Evolutionary conservation across 2,888 invertebrate species (phyloP).

Genomic region (Helobdella robusta): DNA sequence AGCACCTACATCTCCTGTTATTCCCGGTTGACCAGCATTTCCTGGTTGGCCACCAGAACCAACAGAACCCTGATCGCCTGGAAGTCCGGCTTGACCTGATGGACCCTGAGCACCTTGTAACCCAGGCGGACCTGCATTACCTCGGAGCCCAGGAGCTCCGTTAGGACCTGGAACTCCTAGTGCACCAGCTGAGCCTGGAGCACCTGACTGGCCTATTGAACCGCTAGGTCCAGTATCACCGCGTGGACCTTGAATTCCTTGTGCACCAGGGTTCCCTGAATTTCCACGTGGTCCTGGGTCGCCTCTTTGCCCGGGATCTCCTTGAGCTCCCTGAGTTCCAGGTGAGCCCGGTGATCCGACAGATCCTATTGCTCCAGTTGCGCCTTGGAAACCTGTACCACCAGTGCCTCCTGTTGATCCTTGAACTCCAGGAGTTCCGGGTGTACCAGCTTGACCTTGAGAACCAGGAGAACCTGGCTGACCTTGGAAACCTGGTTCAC

Average conservation of each 20-base stretch:
- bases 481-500: constrained; percentile 29
- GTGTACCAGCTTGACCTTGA: constrained; percentile 38
- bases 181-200: constrained; percentile 5
- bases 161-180: neutral
- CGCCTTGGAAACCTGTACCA: constrained; percentile 22
- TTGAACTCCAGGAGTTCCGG: constrained; percentile 50
- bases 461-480: constrained; percentile 37
- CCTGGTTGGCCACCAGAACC: constrained; percentile 28
- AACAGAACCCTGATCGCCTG: constrained; percentile 26
- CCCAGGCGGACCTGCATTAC: constrained; percentile 14
- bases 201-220: too few species aligned
- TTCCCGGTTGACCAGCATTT: constrained; percentile 26
- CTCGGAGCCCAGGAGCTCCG: neutral
- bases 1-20: constrained; percentile 19
- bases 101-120: neutral
- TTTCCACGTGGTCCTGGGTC: constrained; percentile 2
- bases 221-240: neutral
- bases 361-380: constrained; percentile 24
- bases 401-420: constrained; percentile 35
- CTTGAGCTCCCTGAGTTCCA: constrained; percentile 27
- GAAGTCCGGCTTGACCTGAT: constrained; percentile 9
- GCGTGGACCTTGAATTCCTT: neutral
- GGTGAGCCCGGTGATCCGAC: constrained; percentile 25
- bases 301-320: constrained; percentile 30
- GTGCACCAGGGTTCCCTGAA: too few species aligned